Evolutionary conservation across 2,113 vertebrate genomes (phyloP).

Genomic region (Perca fluviatilis): DNA sequence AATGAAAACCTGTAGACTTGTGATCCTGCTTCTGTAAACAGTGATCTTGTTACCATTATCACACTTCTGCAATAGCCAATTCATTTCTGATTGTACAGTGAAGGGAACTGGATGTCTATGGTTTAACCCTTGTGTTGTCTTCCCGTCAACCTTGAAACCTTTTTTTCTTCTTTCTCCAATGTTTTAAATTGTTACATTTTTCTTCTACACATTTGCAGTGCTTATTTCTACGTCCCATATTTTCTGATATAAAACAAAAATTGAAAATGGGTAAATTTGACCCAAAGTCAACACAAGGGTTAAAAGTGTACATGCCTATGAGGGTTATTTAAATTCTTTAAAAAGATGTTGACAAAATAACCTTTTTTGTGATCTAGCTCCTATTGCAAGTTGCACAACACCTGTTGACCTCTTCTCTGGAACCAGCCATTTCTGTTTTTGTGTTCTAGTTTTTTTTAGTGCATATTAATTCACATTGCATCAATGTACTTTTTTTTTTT

Average conservation of each 20-base stretch:
- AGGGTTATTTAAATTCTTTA: background rate
- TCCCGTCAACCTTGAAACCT: no score
- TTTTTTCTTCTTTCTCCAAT: no score
- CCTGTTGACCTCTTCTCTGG: constrained; percentile 15
- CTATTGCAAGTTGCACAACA: background rate
- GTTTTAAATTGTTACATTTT: no score
- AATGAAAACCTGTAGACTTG: constrained; percentile 15
- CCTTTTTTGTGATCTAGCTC: background rate
- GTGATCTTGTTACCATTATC: background rate
- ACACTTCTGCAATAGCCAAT: background rate
- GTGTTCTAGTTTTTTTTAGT: constrained; percentile 41
- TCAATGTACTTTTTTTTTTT: constrained; percentile 33
- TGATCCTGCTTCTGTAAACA: constrained; percentile 20
- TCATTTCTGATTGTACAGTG: constrained; percentile 5
- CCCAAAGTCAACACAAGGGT: no score
- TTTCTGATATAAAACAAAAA: no score
- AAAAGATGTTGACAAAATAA: background rate
- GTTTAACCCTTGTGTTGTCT: background rate
- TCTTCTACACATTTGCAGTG: no score
- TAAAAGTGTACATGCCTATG: background rate
- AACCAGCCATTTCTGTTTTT: constrained; percentile 9
- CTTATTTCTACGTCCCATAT: no score
- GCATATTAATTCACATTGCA: constrained; percentile 42
- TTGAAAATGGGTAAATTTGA: no score
- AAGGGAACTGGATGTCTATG: background rate